These are phyloP conservation scores for Eucera pruinosa DNA, from an alignment of 2,888 invertebrate genomes.

Conservation along the genomic window DNA sequence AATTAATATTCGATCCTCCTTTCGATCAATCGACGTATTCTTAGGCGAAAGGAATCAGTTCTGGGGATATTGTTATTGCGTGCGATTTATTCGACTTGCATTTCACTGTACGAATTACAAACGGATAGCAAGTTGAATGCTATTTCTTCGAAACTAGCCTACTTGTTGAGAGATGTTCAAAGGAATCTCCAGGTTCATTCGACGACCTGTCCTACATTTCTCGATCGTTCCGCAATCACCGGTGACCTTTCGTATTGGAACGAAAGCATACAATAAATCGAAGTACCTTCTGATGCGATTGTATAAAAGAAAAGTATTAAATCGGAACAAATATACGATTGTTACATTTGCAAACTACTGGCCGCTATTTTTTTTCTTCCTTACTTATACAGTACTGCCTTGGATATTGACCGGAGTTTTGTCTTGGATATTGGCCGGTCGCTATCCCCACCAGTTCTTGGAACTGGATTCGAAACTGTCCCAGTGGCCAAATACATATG, in stretches of 20 bases:
- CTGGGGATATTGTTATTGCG: neutral
- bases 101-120: neutral
- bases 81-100: neutral
- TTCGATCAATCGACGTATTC: neutral
- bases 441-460: too few relatives aligned
- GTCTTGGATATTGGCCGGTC: too few relatives aligned
- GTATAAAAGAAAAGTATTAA: conserved; percentile 69
- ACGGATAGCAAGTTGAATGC: neutral
- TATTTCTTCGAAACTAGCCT: neutral
- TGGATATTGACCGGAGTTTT: too few relatives aligned
- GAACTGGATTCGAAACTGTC: too few relatives aligned
- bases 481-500: too few relatives aligned
- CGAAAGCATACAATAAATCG: conserved; percentile 14
- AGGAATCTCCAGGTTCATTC: neutral
- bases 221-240: neutral
- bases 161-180: neutral
- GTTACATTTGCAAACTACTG: conserved; percentile 78
- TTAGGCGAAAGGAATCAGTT: conserved; percentile 1
- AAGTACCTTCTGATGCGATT: conserved; percentile 50
- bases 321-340: conserved; percentile 78
- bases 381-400: too few relatives aligned
- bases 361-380: conserved; percentile 30
- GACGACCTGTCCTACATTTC: neutral
- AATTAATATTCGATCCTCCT: neutral
- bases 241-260: conserved; percentile 2